phyloP scores from a whole-genome alignment of 2,113 vertebrate genomes.

The Bubo scandiacus region DNA sequence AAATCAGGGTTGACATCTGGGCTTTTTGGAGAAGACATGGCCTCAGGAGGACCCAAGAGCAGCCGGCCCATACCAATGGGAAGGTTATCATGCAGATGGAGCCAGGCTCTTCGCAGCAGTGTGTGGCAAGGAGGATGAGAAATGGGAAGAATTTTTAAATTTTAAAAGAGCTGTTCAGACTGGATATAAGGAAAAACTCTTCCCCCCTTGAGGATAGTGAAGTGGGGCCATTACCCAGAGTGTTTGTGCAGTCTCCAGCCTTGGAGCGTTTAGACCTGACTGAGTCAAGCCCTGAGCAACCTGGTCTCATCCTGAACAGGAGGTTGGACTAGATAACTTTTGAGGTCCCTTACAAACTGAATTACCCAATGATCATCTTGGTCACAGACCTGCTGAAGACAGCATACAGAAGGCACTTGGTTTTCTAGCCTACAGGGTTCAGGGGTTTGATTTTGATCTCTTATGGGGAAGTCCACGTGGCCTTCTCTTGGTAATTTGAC shows the following conservation, averaged over 20 bases:
- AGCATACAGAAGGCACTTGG: not conserved
- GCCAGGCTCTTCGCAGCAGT: not conserved
- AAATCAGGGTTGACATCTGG: not conserved
- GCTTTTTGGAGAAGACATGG: not conserved
- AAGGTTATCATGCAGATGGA: not conserved
- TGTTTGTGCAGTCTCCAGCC: not conserved
- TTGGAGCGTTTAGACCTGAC: not conserved
- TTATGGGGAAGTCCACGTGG: fast-evolving
- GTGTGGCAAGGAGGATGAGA: not conserved
- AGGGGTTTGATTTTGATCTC: fast-evolving
- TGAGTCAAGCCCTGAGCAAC: not conserved
- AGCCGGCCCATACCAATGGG: not conserved
- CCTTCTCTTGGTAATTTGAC: too few relatives aligned
- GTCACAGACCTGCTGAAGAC: not conserved
- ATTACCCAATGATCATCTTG: not conserved
- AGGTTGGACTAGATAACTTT: too few relatives aligned
- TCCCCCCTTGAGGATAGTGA: not conserved
- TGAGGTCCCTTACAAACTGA: not conserved
- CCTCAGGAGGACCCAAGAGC: not conserved
- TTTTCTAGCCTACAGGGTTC: not conserved
- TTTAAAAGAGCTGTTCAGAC: not conserved
- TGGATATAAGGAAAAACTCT: not conserved
- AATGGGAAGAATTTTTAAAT: not conserved
- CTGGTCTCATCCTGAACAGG: not conserved
- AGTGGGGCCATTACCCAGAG: not conserved